Conservation (phyloP, 2,113 vertebrate species). For the Python bivittatus region DNA sequence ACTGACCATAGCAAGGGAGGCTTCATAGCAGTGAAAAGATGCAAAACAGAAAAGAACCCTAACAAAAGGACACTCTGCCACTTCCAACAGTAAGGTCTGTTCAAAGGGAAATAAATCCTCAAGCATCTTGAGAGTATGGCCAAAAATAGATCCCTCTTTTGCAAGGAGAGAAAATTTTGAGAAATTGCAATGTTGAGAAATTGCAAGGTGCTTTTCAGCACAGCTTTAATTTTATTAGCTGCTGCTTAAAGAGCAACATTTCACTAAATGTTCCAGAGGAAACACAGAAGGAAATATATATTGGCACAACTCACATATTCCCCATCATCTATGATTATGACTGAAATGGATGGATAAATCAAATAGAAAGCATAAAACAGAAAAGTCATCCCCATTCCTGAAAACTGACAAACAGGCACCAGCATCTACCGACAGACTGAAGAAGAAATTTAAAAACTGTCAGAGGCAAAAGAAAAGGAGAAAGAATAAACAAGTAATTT, state of each 20-base stretch:
- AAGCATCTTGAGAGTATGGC: not conserved
- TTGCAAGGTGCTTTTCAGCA: not conserved
- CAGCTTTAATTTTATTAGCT: not conserved
- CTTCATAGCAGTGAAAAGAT: not conserved
- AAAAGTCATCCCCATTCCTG: not conserved
- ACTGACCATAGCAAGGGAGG: not conserved
- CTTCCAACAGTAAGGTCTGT: not conserved
- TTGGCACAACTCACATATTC: not conserved
- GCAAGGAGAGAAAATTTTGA: not conserved
- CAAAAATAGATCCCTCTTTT: not conserved
- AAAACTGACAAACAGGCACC: not conserved
- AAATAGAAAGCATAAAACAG: not conserved
- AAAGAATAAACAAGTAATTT: not conserved
- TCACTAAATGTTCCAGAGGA: not conserved
- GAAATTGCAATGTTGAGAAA: not conserved
- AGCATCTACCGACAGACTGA: not conserved
- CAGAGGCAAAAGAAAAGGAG: not conserved
- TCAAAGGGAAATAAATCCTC: not conserved
- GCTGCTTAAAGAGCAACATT: not conserved
- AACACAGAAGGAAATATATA: not conserved
- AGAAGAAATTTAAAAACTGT: not conserved
- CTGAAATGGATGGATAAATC: not conserved
- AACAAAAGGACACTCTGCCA: not conserved
- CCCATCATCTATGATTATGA: not conserved
- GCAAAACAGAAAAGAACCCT: not conserved